Evolutionary conservation across 2,888 invertebrate species (phyloP).

Genomic region (Harmothoe impar): DNA sequence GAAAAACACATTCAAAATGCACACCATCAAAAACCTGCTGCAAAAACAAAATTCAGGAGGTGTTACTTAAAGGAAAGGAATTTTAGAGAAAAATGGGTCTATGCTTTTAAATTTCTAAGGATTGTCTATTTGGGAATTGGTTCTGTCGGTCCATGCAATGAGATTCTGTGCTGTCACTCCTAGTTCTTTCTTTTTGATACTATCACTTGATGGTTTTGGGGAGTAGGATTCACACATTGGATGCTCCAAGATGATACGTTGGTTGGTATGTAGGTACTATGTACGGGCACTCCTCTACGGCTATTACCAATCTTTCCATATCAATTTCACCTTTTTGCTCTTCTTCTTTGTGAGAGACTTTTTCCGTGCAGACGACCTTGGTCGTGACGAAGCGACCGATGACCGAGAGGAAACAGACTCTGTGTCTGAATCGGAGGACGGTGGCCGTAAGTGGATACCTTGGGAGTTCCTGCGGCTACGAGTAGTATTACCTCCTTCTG

Average conservation of each 20-base stretch:
- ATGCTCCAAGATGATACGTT: background rate
- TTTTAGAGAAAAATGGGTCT: too few species aligned
- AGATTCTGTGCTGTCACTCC: too few species aligned
- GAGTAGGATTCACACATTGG: too few species aligned
- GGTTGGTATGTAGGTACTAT: background rate
- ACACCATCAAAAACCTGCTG: too few species aligned
- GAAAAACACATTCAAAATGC: too few species aligned
- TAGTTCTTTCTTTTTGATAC: too few species aligned
- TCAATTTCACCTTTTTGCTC: slow-evolving; percentile 10
- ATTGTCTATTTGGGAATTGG: too few species aligned
- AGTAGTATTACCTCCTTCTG: background rate
- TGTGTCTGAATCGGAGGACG: background rate
- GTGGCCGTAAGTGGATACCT: background rate
- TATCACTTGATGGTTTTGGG: too few species aligned
- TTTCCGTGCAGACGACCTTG: background rate
- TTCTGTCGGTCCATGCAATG: too few species aligned
- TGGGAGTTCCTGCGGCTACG: background rate
- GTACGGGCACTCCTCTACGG: background rate
- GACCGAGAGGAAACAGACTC: slow-evolving; percentile 20
- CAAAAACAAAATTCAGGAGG: too few species aligned
- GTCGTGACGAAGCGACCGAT: background rate
- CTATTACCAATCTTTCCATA: background rate
- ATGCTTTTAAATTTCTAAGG: too few species aligned
- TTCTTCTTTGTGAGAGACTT: background rate
- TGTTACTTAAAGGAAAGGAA: too few species aligned